phyloP scores from a whole-genome alignment of 1,140 invertebrate species.

The Bombyx mori region ASM3026992v2 NC_085111.1:3116501-3117000 shows the following conservation, averaged over 20 bases:
- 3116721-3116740: constrained; percentile 23
- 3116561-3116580: constrained; percentile 19
- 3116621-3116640: constrained; percentile 28
- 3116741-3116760: constrained; percentile 23
- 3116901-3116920: no score
- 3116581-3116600: constrained; percentile 13
- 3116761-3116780: constrained; percentile 21
- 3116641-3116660: constrained; percentile 5
- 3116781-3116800: no score
- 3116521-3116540: constrained; percentile 17
- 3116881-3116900: no score
- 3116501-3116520: constrained; percentile 18
- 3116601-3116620: constrained; percentile 20
- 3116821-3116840: no score
- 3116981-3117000: no score
- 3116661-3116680: constrained; percentile 8
- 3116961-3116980: no score
- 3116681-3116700: constrained; percentile 16
- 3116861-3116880: no score
- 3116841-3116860: no score
- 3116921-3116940: no score
- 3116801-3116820: no score
- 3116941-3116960: no score
- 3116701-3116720: constrained; percentile 18
- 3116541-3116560: constrained; percentile 30